A percentile compares a stretch with the other conserved stretches of the same genome.
Evolutionary conservation across 1,140 invertebrate genomes (phyloP).

Genomic region (Pseudomyrmex cubaensis): DNA sequence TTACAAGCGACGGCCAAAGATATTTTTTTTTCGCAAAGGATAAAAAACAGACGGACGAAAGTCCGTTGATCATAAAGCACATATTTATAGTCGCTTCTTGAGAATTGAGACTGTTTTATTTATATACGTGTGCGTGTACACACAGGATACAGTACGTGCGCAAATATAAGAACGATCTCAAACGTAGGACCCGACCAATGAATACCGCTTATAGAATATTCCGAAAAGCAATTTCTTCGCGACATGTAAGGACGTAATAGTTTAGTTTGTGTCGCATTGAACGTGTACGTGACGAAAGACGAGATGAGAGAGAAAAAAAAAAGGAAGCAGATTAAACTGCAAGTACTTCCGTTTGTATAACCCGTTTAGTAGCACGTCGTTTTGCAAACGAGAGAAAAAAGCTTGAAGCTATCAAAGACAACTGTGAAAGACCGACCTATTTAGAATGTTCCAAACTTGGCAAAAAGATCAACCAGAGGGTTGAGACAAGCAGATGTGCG

Average conservation of each 20-base stretch:
- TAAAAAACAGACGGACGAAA: too few relatives aligned
- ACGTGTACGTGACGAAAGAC: neutral
- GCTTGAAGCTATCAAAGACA: neutral
- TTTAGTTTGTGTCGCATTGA: neutral
- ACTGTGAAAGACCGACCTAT: neutral
- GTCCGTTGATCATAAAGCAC: too few relatives aligned
- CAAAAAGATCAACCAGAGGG: too few relatives aligned
- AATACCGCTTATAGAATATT: neutral
- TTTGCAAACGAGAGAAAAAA: constrained; percentile 5
- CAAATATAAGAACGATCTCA: too few relatives aligned
- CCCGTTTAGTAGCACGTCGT: constrained; percentile 7
- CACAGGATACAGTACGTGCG: too few relatives aligned
- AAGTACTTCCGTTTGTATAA: constrained; percentile 5
- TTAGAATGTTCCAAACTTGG: neutral
- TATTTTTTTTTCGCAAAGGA: too few relatives aligned
- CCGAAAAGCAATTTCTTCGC: neutral
- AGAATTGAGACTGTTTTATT: neutral
- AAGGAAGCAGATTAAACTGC: constrained; percentile 9
- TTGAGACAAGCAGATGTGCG: too few relatives aligned
- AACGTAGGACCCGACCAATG: neutral
- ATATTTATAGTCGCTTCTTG: too few relatives aligned
- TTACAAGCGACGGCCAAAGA: too few relatives aligned
- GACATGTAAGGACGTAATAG: neutral
- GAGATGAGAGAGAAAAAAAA: neutral
- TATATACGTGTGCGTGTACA: too few relatives aligned